Conservation (phyloP, 2,797 vertebrate genomes). For the Periophthalmus magnuspinnatus region DNA sequence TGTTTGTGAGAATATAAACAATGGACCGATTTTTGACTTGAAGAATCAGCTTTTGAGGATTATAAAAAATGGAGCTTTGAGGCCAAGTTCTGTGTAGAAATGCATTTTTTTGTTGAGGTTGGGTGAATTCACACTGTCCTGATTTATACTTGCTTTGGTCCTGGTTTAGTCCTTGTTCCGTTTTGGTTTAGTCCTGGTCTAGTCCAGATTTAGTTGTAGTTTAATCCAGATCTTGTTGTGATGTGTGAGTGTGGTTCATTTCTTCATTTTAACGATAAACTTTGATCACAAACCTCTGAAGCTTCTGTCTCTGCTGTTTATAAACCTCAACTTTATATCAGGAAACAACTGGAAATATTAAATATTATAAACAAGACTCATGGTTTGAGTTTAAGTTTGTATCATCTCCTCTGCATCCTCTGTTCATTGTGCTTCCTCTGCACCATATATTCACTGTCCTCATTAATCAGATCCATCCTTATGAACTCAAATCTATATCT, state of each 20-base stretch:
- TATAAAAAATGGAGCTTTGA: neutral
- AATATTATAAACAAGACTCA: neutral
- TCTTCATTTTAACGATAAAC: neutral
- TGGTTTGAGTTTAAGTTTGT: neutral
- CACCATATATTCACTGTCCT: no score
- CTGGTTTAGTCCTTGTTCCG: neutral
- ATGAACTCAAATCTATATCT: no score
- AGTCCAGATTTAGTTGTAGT: neutral
- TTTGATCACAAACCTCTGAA: neutral
- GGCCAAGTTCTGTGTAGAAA: neutral
- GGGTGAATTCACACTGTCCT: neutral
- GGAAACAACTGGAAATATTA: slow-evolving; percentile 6
- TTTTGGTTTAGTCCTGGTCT: no score
- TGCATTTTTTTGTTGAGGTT: neutral
- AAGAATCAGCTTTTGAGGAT: neutral
- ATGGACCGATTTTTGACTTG: neutral
- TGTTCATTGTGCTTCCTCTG: no score
- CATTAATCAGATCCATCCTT: no score
- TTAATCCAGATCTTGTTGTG: neutral
- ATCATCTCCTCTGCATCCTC: no score
- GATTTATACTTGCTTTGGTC: neutral
- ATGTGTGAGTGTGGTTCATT: neutral
- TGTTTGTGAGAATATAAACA: neutral
- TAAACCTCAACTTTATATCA: neutral
- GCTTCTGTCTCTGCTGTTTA: neutral